Percentiles rank a stretch among this genome's conserved stretches.
Conservation (phyloP, 1,140 invertebrate genomes). For the Andrena cerasifolii region DNA sequence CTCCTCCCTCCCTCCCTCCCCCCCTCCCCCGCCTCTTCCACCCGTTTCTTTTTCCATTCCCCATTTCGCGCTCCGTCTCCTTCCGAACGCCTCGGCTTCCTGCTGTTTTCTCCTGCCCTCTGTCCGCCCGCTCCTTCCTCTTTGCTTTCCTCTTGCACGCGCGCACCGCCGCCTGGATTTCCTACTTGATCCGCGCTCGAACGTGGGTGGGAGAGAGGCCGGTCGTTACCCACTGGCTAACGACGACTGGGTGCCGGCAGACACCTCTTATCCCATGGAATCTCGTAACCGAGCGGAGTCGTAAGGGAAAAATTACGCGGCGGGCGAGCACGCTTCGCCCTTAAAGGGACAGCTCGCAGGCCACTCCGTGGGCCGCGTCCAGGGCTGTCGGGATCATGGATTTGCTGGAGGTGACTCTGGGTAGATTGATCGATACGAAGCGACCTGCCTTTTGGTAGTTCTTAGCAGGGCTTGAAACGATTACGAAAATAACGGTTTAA, state of each 20-base stretch:
- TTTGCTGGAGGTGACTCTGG: too few species aligned
- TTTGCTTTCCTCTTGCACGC: not conserved
- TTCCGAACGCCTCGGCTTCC: conserved; percentile 30
- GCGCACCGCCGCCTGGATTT: conserved; percentile 33
- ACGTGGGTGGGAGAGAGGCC: conserved; percentile 48
- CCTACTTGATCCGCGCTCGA: conserved; percentile 44
- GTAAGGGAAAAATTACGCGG: conserved; percentile 23
- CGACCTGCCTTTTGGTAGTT: too few species aligned
- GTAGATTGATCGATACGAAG: too few species aligned
- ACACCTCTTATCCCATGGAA: conserved; percentile 62
- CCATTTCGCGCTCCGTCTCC: conserved; percentile 23
- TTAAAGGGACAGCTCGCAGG: too few species aligned
- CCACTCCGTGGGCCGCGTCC: too few species aligned
- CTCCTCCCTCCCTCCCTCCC: not conserved
- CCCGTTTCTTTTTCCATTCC: not conserved
- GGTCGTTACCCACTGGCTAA: conserved; percentile 63
- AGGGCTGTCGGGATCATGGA: too few species aligned
- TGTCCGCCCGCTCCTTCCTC: not conserved
- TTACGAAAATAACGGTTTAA: too few species aligned
- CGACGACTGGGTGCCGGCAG: conserved; percentile 54
- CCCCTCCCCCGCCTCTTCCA: too few species aligned
- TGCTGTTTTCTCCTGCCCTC: conserved; percentile 9
- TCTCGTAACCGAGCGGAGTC: conserved; percentile 35
- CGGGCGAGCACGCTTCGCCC: conserved; percentile 22
- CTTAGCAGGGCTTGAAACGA: too few species aligned